These are phyloP conservation scores for Botrylloides violaceus DNA, from an alignment of 23 tunicate genomes.

Conservation along the genomic window DNA sequence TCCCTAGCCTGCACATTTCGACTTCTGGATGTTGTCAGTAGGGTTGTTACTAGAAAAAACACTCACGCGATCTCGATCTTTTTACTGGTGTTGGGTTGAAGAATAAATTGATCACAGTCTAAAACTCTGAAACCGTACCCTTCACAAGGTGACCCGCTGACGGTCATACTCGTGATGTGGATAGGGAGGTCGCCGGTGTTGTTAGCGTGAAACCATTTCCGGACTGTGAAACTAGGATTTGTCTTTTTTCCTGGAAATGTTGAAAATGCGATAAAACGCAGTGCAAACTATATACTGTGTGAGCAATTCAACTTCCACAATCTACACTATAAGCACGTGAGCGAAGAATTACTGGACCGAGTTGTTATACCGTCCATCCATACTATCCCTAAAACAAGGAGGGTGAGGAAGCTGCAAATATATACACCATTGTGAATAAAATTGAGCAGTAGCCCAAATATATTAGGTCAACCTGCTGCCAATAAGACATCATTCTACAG, in stretches of 20 bases:
- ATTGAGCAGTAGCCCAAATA: too few relatives aligned
- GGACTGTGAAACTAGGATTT: conserved; percentile 72
- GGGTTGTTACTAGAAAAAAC: background rate
- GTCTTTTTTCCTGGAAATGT: conserved; percentile 39
- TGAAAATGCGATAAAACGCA: too few relatives aligned
- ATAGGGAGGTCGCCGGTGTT: conserved; percentile 62
- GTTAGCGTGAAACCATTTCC: conserved; percentile 75
- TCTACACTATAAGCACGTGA: too few relatives aligned
- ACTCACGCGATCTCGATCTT: conserved; percentile 68
- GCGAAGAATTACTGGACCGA: too few relatives aligned
- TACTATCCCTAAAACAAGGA: too few relatives aligned
- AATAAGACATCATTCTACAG: too few relatives aligned
- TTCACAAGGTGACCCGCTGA: conserved; percentile 77
- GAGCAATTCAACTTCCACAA: too few relatives aligned
- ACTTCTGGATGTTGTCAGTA: too few relatives aligned
- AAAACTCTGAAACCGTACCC: conserved; percentile 86
- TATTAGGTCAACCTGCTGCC: too few relatives aligned
- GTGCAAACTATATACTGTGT: too few relatives aligned
- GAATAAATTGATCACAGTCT: conserved; percentile 49
- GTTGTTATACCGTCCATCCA: background rate
- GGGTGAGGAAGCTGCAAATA: background rate
- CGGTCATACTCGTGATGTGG: conserved; percentile 49
- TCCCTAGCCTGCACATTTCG: too few relatives aligned
- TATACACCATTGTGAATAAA: background rate
- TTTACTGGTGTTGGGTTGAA: conserved; percentile 60